Evolutionary conservation across 2,888 invertebrate genomes (phyloP), one percentile per base, ranked within the genome.

Genomic region (Morpho achilles): DNA sequence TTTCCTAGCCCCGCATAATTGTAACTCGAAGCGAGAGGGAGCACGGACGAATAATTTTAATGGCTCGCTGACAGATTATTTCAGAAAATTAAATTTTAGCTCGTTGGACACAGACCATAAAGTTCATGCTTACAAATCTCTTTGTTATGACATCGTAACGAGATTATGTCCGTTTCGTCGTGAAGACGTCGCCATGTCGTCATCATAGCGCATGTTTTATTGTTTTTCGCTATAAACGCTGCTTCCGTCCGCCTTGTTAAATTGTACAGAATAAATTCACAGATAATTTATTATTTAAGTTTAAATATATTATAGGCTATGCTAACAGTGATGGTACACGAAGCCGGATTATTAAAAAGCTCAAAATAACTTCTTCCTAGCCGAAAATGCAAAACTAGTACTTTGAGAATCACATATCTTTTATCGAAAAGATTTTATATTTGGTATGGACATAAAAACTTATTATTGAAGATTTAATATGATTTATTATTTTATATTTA

Each of bases 141-240:
- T 88, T 89, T 88, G 87, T 90, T 90, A 90, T 87, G 89, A 84
- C 88, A 88, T 89, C 89, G 88, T 90, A 85, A 89, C 86, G 79
- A 84, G 85, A 88, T 90, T 89, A 90, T 88, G 89, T 88, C 89
- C 88, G 78, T 84, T 82, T 75, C 81, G 80, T 77, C 73, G 78
- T 75, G 84, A 87, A 87, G 87, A 87, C 80, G 81, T 80, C 82
- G 82, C 79, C 82, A 79, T 80, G 82, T 75, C 80, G 80, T 82
- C 82, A 81, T 77, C 73, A 79, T 78, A 79, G 78, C 79, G 79
- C 82, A 79, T 82, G 79, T 86, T 88, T 87, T 87, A 89, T 87
- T 87, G 83, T 87, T 84, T 82, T 70, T 69, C 75, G 82, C 79
- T 74, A 82, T 84, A 84, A 87, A 84, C 78, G 74, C 69, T 74